phyloP scores from a whole-genome alignment of 1,140 invertebrate species.

The Lasioglossum baleicum region DNA sequence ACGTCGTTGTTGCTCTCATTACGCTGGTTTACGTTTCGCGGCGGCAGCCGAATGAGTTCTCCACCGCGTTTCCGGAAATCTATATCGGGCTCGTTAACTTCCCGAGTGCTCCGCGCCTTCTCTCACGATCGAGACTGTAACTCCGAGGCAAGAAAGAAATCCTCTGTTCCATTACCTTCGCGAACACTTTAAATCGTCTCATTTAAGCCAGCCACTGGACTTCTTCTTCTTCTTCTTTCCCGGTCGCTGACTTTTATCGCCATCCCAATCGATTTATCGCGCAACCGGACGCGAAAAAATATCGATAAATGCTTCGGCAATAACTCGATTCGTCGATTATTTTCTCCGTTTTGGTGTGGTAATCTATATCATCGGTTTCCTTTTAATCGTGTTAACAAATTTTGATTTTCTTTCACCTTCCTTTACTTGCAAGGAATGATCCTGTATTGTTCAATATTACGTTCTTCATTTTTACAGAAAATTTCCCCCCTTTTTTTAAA shows the following conservation, averaged over 20 bases:
- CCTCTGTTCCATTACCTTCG: constrained; percentile 49
- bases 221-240: constrained; percentile 10
- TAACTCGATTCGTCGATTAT: not conserved
- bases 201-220: constrained; percentile 48
- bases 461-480: no score
- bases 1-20: constrained; percentile 29
- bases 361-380: no score
- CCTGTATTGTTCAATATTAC: no score
- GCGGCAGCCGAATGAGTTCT: not conserved
- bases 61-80: not conserved
- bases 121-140: not conserved
- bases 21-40: constrained; percentile 9
- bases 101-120: not conserved
- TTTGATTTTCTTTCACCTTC: no score
- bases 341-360: not conserved
- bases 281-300: not conserved
- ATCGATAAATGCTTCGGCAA: not conserved
- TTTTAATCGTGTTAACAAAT: no score
- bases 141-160: constrained; percentile 33
- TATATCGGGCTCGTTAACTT: constrained; percentile 51
- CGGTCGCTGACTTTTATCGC: constrained; percentile 45
- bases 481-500: no score
- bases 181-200: constrained; percentile 53
- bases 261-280: constrained; percentile 47
- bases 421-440: no score